These are phyloP conservation scores for Ariolimax columbianus DNA, from an alignment of 2,888 invertebrate genomes.

Conservation along the genomic window DNA sequence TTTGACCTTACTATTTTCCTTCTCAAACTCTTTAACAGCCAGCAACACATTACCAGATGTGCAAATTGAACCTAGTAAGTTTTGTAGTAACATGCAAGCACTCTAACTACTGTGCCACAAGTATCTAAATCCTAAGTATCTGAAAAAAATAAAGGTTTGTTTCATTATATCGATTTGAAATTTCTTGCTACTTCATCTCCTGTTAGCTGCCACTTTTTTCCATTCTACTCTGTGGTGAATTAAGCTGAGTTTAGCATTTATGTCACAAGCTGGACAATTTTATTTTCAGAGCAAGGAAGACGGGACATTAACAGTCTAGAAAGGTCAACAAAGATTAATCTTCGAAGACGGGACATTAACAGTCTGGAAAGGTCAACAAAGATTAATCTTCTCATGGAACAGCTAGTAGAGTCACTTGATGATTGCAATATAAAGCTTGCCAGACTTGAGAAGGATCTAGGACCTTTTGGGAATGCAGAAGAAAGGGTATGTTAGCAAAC, in stretches of 20 bases:
- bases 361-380: constrained; percentile 57
- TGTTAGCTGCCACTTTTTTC: too few relatives aligned
- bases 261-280: not conserved
- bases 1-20: too few relatives aligned
- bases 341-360: constrained; percentile 48
- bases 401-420: constrained; percentile 68
- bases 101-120: too few relatives aligned
- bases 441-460: constrained; percentile 25
- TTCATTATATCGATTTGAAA: too few relatives aligned
- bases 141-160: too few relatives aligned
- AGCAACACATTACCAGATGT: too few relatives aligned
- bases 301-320: constrained; percentile 55
- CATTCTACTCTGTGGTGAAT: not conserved
- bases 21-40: too few relatives aligned
- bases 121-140: too few relatives aligned
- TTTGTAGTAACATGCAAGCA: too few relatives aligned
- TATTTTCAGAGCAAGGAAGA: constrained; percentile 23
- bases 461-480: not conserved
- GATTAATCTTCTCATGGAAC: constrained; percentile 67
- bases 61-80: too few relatives aligned
- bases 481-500: constrained; percentile 27
- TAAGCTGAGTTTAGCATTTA: not conserved
- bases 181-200: too few relatives aligned
- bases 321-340: constrained; percentile 60
- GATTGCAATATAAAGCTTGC: constrained; percentile 89